Base-by-base conservation (phyloP, 2,888 invertebrate genomes). In the Spilosoma lubricipeda region DNA sequence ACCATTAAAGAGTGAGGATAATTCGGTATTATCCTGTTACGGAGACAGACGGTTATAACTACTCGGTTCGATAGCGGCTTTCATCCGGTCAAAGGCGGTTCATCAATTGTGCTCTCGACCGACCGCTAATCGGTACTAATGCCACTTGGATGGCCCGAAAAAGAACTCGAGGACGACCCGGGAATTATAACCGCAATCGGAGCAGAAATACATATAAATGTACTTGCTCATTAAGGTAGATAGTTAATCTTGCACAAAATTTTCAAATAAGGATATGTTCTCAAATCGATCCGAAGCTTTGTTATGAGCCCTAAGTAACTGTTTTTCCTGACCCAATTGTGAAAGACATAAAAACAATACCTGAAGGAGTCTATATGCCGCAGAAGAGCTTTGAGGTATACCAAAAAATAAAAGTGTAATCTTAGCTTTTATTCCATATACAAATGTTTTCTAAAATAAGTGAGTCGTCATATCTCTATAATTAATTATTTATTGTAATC, bases 41-140 rank as follows among this genome's bases (percentile, higher is more conserved):
- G 30, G 63, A 67, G 67, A 67, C 20, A 59, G 59, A n/a, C 36
- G 59, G 33, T 42, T 56, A 33, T 27, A 27, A 66, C 56, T 30
- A 11, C 18, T 48, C 48, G 20, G 30, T 71, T 52, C 75, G 56
- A 73, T 71, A 72, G 72, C 70, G 67, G 70, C 13, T 59, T 59
- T 59, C 56, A 13, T 11, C 56, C 56, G 56, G 56, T 59, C 56
- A n/a, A 27, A 4, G 78, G 78, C 77, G 70, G 73, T 80, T 81
- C 67, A 69, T 70, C 64, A 74, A 80, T 78, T 63, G 73, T 56
- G 56, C 56, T 59, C n/a, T 13, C 56, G 56, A 59, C 56, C 27
- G 56, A 27, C n/a, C 2, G 56, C 56, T n/a, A 59, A 59, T 59
- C 56, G 56, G 56, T 59, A 59, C 56, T 59, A 27, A 59, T 59